Base-by-base conservation (phyloP, 2,113 vertebrate species). In the Leptosomus discolor region DNA sequence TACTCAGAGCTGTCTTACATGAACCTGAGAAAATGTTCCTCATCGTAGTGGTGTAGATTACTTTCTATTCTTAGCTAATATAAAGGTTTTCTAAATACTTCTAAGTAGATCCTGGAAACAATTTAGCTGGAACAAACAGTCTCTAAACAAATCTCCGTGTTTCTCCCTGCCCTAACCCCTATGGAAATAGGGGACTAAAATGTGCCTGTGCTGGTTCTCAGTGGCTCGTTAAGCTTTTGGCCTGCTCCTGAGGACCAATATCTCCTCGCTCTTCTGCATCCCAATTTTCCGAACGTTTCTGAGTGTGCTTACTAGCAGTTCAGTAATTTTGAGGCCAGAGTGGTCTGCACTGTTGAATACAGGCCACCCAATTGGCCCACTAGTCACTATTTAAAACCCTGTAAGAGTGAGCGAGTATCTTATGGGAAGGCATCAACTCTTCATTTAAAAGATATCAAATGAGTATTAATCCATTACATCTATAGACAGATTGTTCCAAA, bases 51-150 rank as follows among this genome's bases (percentile, higher is more conserved):
- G 56, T 3, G 8, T 48, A 70, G 83, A 85, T 86, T 63, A 23
- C 6, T 91, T 96, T 83, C 87, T 79, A 29, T 88, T 88, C 48
- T 91, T 93, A 91, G 43, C 20, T 83, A n/a, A 41, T 63, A 19
- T 64, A 86, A 67, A 27, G 21, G 20, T 71, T 91, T 94, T 88
- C 37, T 41, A 67, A 85, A 57, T 88, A 48, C 18, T 81, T 74
- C 51, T 68, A 34, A 63, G 75, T 57, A 75, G 51, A 78, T 75
- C 46, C 71, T 93, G 76, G 76, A 91, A 95, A 68, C 87, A 73
- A 54, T 80, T 93, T 80, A 68, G 24, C 63, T 64, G 14, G 53
- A 89, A 91, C 29, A 50, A 37, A 27, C 43, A 83, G 53, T 86
- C 32, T 61, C 65, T 75, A 86, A 86, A 83, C 63, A 91, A 79